Percentiles rank a stretch among this genome's conserved stretches.
phyloP scores from a whole-genome alignment of 2,797 vertebrate species.

The Dryobates pubescens region DNA sequence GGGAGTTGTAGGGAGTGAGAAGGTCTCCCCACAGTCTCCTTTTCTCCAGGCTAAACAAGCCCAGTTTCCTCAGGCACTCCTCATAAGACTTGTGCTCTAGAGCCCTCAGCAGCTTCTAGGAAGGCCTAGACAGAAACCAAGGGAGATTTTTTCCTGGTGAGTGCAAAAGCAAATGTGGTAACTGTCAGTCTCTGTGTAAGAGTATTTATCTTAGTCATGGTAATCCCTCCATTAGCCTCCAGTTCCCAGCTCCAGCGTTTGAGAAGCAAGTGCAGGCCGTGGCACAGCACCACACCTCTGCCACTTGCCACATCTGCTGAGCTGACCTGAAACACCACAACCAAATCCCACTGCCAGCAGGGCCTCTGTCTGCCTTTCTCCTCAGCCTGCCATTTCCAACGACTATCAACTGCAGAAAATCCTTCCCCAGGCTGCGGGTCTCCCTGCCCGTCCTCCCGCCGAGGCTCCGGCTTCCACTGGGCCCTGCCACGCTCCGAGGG shows the following conservation, averaged over 20 bases:
- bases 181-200: neutral
- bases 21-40: neutral
- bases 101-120: neutral
- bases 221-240: neutral
- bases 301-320: neutral
- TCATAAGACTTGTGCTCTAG: neutral
- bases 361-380: accelerated
- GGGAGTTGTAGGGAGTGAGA: neutral
- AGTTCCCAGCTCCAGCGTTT: neutral
- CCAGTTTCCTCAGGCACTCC: neutral
- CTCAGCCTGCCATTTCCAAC: neutral
- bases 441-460: neutral
- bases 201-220: neutral
- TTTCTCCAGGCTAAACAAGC: neutral
- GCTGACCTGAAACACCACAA: neutral
- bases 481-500: neutral
- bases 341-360: neutral
- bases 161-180: neutral
- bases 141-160: neutral
- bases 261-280: neutral
- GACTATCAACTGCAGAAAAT: constrained; percentile 2
- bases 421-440: neutral
- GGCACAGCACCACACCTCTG: neutral
- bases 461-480: neutral
- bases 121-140: neutral